Conservation (phyloP, 2,113 vertebrate genomes). For the Toxostoma redivivum region DNA sequence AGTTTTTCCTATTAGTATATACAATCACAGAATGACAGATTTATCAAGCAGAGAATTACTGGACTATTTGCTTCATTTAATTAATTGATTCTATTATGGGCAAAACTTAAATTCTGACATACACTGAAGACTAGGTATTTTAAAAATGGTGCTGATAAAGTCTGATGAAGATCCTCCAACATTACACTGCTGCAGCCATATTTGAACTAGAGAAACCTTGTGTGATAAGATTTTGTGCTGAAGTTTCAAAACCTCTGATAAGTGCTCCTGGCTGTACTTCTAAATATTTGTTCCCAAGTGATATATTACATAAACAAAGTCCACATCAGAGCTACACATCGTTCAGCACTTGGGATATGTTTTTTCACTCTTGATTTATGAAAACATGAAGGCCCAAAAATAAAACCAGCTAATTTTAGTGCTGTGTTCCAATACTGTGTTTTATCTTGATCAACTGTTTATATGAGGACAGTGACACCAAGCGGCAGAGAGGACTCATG, state of each 20-base stretch:
- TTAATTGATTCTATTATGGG: background rate
- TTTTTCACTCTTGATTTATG: conserved; percentile 17
- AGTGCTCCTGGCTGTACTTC: conserved; percentile 7
- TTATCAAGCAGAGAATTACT: background rate
- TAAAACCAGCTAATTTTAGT: conserved; percentile 14
- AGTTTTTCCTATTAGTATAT: background rate
- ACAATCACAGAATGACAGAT: background rate
- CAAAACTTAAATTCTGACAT: background rate
- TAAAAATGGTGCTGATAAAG: background rate
- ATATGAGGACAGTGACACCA: conserved; percentile 54
- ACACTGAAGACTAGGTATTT: background rate
- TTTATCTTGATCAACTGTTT: background rate
- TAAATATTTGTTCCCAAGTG: conserved; percentile 13
- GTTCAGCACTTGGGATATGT: background rate
- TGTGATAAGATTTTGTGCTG: background rate
- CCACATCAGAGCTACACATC: background rate
- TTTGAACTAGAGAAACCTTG: conserved; percentile 17
- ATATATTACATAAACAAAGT: conserved; percentile 45
- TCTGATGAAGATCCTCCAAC: background rate
- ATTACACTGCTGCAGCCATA: background rate
- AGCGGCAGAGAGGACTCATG: background rate
- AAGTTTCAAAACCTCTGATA: conserved; percentile 21
- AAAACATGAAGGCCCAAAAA: conserved; percentile 23
- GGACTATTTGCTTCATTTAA: background rate
- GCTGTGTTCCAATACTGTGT: background rate